Evolutionary conservation across 2,797 vertebrate genomes (phyloP), one percentile per base, ranked within the genome.

Genomic region (Sebastes cheni): DNA sequence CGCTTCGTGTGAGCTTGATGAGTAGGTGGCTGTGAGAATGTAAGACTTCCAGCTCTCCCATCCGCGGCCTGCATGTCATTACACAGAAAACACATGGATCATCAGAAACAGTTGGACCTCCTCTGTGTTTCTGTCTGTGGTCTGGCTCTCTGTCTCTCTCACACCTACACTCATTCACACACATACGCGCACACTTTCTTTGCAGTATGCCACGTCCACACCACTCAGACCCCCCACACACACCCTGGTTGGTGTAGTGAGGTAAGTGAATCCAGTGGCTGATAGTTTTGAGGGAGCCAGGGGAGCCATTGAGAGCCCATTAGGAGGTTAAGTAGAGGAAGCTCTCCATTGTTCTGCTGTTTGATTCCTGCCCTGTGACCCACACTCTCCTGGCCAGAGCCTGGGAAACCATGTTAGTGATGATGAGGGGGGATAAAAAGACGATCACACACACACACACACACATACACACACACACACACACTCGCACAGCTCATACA

Each of bases 251-350:
- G 82, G 79, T 77, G 87, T 66, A 79, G 85, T 62, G 92, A 88
- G 89, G 95, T 94, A 95, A 95, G 91, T 88, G 91, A 95, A 95
- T 95, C 94, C 92, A 91, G 91, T 91, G 89, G 92, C 91, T 92
- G 92, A 94, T 94, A 94, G 90, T 92, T 93, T 91, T 86, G 86
- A 88, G 77, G 86, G 94, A 94, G 94, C 86, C 95, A 91, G 91
- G 94, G 95, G 96, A 95, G 90, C 91, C 94, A 95, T 96, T 95
- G 91, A 91, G 92, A 92, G 88, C 91, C 94, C 95, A 96, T 96
- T 95, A 96, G 92, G 93, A 95, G 95, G 95, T 96, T 96, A 96
- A 95, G 94, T 94, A 85, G 90, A 92, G 95, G 94, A 95, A 94
- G 88, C 91, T 89, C 93, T 94, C 93, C 91, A 94, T 95, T 95